These are phyloP conservation scores for Ceratosolen solmsi DNA, from an alignment of 1,140 invertebrate genomes.

Conservation along the genomic window DNA sequence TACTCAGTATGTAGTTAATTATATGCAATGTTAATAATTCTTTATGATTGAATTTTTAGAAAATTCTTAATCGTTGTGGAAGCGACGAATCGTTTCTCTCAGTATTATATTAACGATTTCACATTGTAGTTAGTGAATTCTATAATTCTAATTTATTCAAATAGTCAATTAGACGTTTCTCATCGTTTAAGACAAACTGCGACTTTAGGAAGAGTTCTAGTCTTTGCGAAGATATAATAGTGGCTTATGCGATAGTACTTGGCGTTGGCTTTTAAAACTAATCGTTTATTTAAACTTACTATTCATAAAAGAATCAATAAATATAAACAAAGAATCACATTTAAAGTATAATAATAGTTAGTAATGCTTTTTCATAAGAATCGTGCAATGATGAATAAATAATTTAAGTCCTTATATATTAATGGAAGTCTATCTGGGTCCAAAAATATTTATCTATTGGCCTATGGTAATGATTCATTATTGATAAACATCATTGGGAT, in stretches of 20 bases:
- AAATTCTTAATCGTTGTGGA: slow-evolving; percentile 21
- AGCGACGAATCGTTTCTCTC: slow-evolving; percentile 9
- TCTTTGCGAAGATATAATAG: slow-evolving; percentile 43
- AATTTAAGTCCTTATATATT: slow-evolving; percentile 5
- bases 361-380: background rate
- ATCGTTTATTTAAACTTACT: background rate
- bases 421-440: background rate
- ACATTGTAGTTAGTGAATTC: slow-evolving; percentile 39
- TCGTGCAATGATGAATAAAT: slow-evolving; percentile 3
- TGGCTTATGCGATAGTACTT: slow-evolving; percentile 21
- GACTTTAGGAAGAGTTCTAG: slow-evolving; percentile 40
- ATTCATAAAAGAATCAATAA: slow-evolving; percentile 40
- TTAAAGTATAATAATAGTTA: slow-evolving; percentile 4
- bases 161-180: slow-evolving; percentile 42
- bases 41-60: slow-evolving; percentile 17
- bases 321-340: slow-evolving; percentile 42
- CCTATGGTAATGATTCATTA: too few relatives aligned
- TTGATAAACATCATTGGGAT: too few relatives aligned
- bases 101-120: slow-evolving; percentile 40
- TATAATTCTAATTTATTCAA: slow-evolving; percentile 44
- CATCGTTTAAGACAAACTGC: slow-evolving; percentile 29
- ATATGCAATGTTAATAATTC: slow-evolving; percentile 37
- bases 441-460: slow-evolving; percentile 1
- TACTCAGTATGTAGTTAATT: slow-evolving; percentile 44
- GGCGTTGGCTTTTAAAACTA: slow-evolving; percentile 33